Base-by-base conservation (phyloP, 2,888 invertebrate species). In the Dione vanillae region DNA sequence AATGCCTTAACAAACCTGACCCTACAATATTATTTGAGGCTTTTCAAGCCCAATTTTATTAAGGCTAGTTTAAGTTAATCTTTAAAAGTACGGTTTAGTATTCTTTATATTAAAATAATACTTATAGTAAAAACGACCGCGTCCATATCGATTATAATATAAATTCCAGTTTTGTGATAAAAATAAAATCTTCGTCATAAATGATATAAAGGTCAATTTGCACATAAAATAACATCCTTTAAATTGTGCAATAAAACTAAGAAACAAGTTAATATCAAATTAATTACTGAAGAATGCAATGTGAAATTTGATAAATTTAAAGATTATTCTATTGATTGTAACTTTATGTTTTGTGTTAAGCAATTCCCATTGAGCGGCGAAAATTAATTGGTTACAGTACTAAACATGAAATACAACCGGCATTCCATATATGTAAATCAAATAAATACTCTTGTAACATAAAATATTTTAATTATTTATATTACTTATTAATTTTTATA, bases 381-480 rank as follows among this genome's bases (percentile, higher is more conserved):
- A 47, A 62, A 69, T 69, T n/a, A 45, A 69, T 69, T 69, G 19
- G 68, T 52, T 45, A 62, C 68, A 69, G 54, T 51, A 12, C 52
- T 54, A n/a, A 64, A 52, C 41, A 47, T 65, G 41, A 54, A 69
- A 64, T 35, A 16, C 47, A 20, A 68, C 37, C 64, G 52, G 20
- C 54, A 37, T 64, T 62, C 51, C 51, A 35, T 69, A 62, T 62
- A 45, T 35, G 62, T 54, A 43, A 62, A 37, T 20, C 52, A 45
- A 69, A 64, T 35, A 12, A n/a, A n/a, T n/a, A n/a, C n/a, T n/a
- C n/a, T n/a, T n/a, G n/a, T n/a, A n/a, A n/a, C n/a, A n/a, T n/a
- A n/a, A n/a, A n/a, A n/a, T n/a, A n/a, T n/a, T n/a, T n/a, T n/a
- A n/a, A n/a, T n/a, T n/a, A n/a, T n/a, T n/a, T n/a, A n/a, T n/a